phyloP scores from a whole-genome alignment of 2,797 vertebrate genomes.

The Eulemur mongoz region DNA sequence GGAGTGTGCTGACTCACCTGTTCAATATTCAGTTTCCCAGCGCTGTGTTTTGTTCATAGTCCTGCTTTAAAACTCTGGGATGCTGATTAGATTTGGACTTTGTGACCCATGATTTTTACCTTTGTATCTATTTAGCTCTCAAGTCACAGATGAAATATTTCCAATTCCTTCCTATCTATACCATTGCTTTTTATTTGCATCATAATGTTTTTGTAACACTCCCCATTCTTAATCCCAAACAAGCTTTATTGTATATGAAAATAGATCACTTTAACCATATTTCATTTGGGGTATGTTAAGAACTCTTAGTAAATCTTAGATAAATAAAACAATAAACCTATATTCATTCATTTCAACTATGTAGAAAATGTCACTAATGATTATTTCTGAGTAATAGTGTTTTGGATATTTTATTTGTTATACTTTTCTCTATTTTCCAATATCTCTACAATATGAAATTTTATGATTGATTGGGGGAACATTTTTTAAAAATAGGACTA shows the following conservation, averaged over 20 bases:
- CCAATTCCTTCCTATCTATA: background rate
- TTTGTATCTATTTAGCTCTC: background rate
- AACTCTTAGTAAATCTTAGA: background rate
- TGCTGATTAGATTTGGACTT: background rate
- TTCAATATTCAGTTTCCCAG: background rate
- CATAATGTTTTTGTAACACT: background rate
- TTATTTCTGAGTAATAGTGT: background rate
- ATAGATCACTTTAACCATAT: background rate
- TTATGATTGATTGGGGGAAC: background rate
- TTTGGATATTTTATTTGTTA: conserved; percentile 1
- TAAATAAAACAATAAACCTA: background rate
- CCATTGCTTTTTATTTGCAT: background rate
- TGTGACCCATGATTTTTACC: background rate
- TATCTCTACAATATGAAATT: background rate
- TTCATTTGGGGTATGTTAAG: background rate
- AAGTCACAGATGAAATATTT: background rate
- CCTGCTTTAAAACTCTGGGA: background rate
- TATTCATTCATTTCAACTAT: background rate
- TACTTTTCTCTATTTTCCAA: background rate
- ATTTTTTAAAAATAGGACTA: background rate
- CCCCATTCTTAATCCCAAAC: background rate
- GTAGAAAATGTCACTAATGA: background rate
- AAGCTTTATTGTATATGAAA: background rate
- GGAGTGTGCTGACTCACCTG: background rate
- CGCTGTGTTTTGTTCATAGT: background rate